phyloP scores from a whole-genome alignment of 2,113 vertebrate species.

The Fregata magnificens region DNA sequence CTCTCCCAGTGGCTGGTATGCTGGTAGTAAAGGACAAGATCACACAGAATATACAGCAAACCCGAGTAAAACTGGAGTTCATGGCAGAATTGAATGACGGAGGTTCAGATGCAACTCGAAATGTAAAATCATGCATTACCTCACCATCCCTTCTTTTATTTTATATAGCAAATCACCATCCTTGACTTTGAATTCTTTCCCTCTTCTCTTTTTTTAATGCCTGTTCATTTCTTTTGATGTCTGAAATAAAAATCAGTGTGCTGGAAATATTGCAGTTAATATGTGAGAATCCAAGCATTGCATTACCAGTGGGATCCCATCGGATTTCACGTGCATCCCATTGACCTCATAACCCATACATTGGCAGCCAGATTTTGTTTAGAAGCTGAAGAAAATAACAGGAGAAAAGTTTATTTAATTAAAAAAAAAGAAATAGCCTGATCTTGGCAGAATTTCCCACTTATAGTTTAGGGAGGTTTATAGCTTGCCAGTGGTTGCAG shows the following conservation, averaged over 20 bases:
- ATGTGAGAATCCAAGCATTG: background rate
- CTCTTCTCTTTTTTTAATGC: background rate
- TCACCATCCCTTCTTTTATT: background rate
- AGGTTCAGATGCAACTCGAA: background rate
- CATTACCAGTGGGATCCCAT: background rate
- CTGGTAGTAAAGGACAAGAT: background rate
- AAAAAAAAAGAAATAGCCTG: background rate
- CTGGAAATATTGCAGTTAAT: background rate
- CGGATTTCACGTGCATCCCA: background rate
- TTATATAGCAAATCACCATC: background rate
- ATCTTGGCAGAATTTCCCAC: background rate
- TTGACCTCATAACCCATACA: background rate
- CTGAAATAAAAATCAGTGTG: conserved; percentile 25
- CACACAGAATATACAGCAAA: background rate
- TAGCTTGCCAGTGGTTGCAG: background rate
- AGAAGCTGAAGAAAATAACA: background rate
- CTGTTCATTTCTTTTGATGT: conserved; percentile 32
- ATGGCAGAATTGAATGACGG: background rate
- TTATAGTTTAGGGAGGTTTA: background rate
- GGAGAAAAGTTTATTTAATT: background rate
- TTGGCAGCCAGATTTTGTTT: background rate
- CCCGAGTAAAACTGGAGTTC: background rate
- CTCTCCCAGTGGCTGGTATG: background rate
- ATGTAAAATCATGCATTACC: background rate
- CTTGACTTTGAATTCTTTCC: background rate